Conservation (phyloP, 2,888 invertebrate genomes). For the Eristalinus aeneus region DNA sequence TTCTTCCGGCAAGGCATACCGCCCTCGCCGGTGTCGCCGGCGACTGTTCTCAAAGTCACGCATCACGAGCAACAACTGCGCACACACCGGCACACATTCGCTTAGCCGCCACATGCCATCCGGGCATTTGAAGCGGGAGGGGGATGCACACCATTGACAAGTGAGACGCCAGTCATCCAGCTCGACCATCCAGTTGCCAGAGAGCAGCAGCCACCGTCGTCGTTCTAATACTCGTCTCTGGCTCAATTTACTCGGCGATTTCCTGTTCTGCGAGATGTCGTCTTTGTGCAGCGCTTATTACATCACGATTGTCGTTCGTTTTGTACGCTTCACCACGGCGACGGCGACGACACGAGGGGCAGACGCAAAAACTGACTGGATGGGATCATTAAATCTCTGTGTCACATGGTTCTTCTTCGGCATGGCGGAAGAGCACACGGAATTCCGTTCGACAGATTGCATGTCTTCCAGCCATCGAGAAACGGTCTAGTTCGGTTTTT, state of each 20-base stretch:
- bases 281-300: conserved; percentile 51
- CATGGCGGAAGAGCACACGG: conserved; percentile 27
- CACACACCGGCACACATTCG: background rate
- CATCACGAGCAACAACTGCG: conserved; percentile 25
- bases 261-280: conserved; percentile 58
- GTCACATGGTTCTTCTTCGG: conserved; percentile 49
- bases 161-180: conserved; percentile 29
- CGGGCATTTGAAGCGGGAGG: background rate
- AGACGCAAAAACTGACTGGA: conserved; percentile 63
- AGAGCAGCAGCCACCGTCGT: background rate
- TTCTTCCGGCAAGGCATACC: conserved; percentile 50
- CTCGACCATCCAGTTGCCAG: conserved; percentile 25
- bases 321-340: conserved; percentile 21
- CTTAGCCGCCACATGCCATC: conserved; percentile 4
- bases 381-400: conserved; percentile 67
- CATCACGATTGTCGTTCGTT: conserved; percentile 57
- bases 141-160: conserved; percentile 37
- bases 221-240: conserved; percentile 43
- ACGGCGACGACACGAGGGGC: background rate
- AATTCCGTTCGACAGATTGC: conserved; percentile 50
- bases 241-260: conserved; percentile 47
- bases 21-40: background rate
- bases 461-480: conserved; percentile 52
- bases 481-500: conserved; percentile 51
- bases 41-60: conserved; percentile 42